phyloP scores from a whole-genome alignment of 1,140 invertebrate genomes.

The Leucophenga varia region DNA sequence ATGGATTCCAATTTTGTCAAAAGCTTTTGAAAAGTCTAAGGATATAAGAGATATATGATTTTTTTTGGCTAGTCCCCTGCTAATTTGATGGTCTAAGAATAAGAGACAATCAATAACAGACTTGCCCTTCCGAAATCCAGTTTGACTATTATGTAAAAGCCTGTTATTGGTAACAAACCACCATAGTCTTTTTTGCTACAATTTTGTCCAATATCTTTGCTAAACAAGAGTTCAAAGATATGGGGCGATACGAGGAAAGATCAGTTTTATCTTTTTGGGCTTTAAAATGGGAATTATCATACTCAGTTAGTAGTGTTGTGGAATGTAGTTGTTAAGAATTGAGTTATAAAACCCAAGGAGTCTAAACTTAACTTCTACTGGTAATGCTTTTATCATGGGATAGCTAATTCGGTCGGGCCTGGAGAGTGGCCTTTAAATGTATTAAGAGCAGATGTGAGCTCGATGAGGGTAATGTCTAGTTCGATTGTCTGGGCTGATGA shows the following conservation, averaged over 20 bases:
- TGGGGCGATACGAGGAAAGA: constrained; percentile 11
- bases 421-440: constrained; percentile 6
- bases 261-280: constrained; percentile 12
- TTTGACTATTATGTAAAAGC: constrained; percentile 9
- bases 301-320: constrained; percentile 16
- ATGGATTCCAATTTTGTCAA: constrained; percentile 15
- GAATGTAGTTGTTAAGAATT: constrained; percentile 10
- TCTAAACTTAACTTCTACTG: neutral
- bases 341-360: constrained; percentile 9
- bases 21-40: constrained; percentile 18
- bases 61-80: constrained; percentile 1
- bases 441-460: neutral
- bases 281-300: constrained; percentile 17
- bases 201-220: constrained; percentile 20
- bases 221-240: constrained; percentile 19
- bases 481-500: neutral
- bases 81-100: constrained; percentile 11
- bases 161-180: constrained; percentile 16
- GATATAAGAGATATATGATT: constrained; percentile 17
- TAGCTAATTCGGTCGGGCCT: constrained; percentile 9
- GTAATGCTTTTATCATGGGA: constrained; percentile 11
- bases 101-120: constrained; percentile 15
- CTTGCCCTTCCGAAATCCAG: constrained; percentile 15
- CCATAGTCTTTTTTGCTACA: constrained; percentile 17
- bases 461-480: too few relatives aligned